Evolutionary conservation across 2,888 invertebrate genomes (phyloP).

Genomic region (Ephialtes manifestator): DNA sequence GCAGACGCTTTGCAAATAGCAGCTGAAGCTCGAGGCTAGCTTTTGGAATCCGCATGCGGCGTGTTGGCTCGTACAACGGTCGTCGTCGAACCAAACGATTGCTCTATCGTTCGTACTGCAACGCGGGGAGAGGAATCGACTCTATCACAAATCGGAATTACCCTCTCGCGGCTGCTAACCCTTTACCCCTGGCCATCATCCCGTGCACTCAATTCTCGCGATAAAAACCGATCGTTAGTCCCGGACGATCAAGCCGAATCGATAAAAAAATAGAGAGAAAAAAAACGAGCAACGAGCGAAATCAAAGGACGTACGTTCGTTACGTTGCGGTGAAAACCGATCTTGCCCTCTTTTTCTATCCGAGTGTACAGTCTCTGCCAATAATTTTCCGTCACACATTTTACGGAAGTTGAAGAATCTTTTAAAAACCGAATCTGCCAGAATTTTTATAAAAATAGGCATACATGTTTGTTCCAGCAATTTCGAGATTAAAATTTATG

Average conservation of each 20-base stretch:
- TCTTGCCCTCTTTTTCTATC: constrained; percentile 26
- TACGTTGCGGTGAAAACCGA: constrained; percentile 34
- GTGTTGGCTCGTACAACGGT: neutral
- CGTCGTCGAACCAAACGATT: constrained; percentile 24
- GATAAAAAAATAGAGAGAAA: constrained; percentile 40
- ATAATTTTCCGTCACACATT: neutral
- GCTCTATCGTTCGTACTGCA: constrained; percentile 25
- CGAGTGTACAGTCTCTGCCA: neutral
- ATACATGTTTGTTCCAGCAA: too few species aligned
- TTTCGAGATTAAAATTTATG: too few species aligned
- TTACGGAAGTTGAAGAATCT: neutral
- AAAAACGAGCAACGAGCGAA: constrained; percentile 34
- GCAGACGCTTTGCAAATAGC: constrained; percentile 37
- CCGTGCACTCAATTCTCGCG: constrained; percentile 53
- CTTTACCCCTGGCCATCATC: neutral
- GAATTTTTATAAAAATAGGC: too few species aligned
- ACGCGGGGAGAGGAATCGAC: neutral
- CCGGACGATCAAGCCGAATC: constrained; percentile 54
- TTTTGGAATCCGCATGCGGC: constrained; percentile 11
- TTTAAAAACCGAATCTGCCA: neutral
- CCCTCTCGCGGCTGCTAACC: constrained; percentile 11
- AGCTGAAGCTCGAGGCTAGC: constrained; percentile 24
- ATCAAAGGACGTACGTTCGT: constrained; percentile 52
- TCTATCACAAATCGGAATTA: constrained; percentile 63
- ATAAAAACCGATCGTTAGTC: constrained; percentile 65